Conservation (phyloP, 2,797 vertebrate genomes). For the Oreochromis mossambicus region DNA sequence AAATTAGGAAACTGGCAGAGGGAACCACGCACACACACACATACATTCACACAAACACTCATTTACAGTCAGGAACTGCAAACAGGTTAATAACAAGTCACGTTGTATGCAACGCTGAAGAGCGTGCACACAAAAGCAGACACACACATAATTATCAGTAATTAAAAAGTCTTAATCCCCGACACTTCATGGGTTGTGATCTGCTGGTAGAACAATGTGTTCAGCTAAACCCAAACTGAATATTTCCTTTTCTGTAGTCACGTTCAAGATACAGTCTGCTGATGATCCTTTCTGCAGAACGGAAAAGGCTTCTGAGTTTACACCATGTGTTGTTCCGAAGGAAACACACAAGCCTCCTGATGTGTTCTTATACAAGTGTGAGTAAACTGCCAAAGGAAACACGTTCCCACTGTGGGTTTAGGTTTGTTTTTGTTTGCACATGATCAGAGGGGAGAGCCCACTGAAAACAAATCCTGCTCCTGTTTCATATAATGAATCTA, state of each 20-base stretch:
- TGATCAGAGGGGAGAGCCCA: not conserved
- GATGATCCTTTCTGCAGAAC: not conserved
- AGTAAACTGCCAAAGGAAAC: constrained; percentile 6
- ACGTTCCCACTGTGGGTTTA: not conserved
- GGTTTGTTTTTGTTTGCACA: not conserved
- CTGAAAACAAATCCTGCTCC: not conserved
- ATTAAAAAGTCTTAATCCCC: constrained; percentile 35
- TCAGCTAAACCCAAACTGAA: constrained; percentile 13
- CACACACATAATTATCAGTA: constrained; percentile 7
- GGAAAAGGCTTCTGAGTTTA: not conserved
- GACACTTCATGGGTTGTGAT: not conserved
- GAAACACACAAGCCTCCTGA: not conserved
- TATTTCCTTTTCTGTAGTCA: not conserved
- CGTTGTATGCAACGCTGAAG: not conserved
- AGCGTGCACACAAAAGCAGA: not conserved
- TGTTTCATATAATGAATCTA: not conserved
- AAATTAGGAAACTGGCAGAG: constrained; percentile 29
- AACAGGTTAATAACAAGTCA: constrained; percentile 1
- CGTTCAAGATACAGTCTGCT: not conserved
- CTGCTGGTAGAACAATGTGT: constrained; percentile 2
- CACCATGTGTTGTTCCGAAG: not conserved
- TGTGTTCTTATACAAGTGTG: constrained; percentile 8
- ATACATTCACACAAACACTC: not conserved
- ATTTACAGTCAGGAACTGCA: not conserved
- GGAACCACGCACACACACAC: not conserved